Conservation (phyloP, 2,797 vertebrate species). For the Cyprinella venusta region DNA sequence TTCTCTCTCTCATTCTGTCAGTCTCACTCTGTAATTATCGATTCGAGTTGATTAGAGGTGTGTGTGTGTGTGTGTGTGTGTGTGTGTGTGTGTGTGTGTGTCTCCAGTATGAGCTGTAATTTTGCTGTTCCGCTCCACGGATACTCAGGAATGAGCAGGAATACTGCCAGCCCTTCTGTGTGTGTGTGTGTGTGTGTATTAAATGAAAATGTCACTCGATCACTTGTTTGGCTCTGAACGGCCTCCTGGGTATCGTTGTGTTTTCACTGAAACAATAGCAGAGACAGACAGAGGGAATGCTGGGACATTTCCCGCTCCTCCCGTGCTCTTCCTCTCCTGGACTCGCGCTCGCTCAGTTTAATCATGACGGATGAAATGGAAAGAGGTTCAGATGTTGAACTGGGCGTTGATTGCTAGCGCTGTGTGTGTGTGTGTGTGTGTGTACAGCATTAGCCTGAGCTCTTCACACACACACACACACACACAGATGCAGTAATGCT, state of each 20-base stretch:
- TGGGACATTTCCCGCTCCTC: conserved; percentile 8
- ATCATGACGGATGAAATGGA: background rate
- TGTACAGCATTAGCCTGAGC: background rate
- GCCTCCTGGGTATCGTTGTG: conserved; percentile 48
- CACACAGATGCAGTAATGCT: no score
- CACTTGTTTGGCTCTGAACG: conserved; percentile 13
- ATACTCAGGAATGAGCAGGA: conserved; percentile 56
- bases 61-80: background rate
- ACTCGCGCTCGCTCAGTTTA: background rate
- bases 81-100: conserved; percentile 34
- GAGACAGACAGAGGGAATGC: conserved; percentile 18
- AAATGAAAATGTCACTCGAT: conserved; percentile 20
- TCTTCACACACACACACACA: background rate
- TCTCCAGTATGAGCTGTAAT: conserved; percentile 45
- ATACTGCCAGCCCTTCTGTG: conserved; percentile 37
- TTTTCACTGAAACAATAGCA: conserved; percentile 23
- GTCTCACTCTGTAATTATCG: conserved; percentile 45
- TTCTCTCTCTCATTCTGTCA: conserved; percentile 42
- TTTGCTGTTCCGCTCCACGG: conserved; percentile 51
- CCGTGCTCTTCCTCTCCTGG: conserved; percentile 25
- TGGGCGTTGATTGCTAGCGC: conserved; percentile 1
- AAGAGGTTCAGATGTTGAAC: conserved; percentile 10
- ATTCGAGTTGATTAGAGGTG: conserved; percentile 25
- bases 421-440: conserved; percentile 11
- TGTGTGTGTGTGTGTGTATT: conserved; percentile 14